Evolutionary conservation across 2,113 vertebrate genomes (phyloP), one percentile per base, ranked within the genome.

Genomic region (Dryoscopus gambensis): DNA sequence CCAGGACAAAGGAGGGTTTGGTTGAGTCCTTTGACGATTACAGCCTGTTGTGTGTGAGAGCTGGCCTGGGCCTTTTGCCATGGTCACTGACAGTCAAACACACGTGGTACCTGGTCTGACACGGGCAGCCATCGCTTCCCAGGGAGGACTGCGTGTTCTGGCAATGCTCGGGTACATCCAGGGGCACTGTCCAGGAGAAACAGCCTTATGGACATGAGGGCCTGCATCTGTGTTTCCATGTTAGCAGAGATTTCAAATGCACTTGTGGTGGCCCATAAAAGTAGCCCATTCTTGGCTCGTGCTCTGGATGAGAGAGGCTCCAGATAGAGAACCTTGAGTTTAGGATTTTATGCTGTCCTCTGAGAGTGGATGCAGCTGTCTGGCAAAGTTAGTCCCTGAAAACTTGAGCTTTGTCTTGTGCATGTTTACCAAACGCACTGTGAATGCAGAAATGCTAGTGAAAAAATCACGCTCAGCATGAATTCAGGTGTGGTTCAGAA

Each of bases 361-460:
- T 69, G 73, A 49, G 46, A 22, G 20, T 23, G 10, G 16, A 17
- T 76, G 31, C 27, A 76, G 52, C 11, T 37, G 13, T 6, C 30
- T 76, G 63, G 44, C 27, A 62, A 31, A 68, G 42, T 74, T 24
- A 59, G 60, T 31, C 16, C 31, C 8, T 49, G 46, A 55, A 74
- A 65, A 53, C 18, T 17, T 9, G 9, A 88, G 25, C 47, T 91
- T 80, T 59, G 40, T 23, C 49, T 68, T 30, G 14, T 40, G 7
- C 33, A 5, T 9, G 0, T 2, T 80, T 74, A 25, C 30, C 22
- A 49, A 50, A 46, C 5, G 6, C 18, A 53, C 27, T 1, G 11
- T 27, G 42, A 81, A 33, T 55, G 35, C 8, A 53, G 25, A 64
- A 93, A 65, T 0, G 0, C 23, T 28, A 46, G 17, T 55, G 64